Conservation (phyloP, 2,113 vertebrate species). For the Nerophis lumbriciformis region DNA sequence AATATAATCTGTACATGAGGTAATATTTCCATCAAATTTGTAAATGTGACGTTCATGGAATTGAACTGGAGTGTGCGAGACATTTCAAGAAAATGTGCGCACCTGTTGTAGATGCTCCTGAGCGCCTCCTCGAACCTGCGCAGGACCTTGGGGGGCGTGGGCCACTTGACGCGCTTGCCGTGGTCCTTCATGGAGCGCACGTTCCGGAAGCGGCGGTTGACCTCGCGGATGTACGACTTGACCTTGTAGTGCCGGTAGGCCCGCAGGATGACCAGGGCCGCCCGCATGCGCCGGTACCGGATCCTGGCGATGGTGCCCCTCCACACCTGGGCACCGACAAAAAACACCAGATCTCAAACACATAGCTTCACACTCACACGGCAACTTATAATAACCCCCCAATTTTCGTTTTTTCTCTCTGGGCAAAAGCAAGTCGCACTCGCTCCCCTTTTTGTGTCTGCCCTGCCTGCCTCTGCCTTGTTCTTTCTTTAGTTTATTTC, state of each 20-base stretch:
- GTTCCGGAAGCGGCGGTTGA: constrained; percentile 79
- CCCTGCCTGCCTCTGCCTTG: no score
- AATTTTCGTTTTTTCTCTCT: no score
- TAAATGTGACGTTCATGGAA: no score
- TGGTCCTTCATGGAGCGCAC: constrained; percentile 80
- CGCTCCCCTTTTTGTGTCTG: no score
- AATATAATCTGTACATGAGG: no score
- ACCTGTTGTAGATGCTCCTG: constrained; percentile 85
- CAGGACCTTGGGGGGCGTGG: constrained; percentile 85
- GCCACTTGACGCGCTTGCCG: constrained; percentile 85
- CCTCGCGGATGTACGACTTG: constrained; percentile 83
- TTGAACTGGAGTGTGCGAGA: no score
- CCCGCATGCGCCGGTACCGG: constrained; percentile 82
- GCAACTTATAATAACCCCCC: no score
- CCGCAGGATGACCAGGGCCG: constrained; percentile 77
- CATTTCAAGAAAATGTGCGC: background rate
- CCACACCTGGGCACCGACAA: constrained; percentile 78
- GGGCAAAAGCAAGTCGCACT: no score
- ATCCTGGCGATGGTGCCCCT: constrained; percentile 87
- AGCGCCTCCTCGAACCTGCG: constrained; percentile 82
- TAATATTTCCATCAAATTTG: no score
- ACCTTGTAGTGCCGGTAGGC: constrained; percentile 90
- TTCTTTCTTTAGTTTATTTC: no score
- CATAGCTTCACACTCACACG: no score
- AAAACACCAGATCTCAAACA: no score